Evolutionary conservation across 1,140 invertebrate genomes (phyloP).

Genomic region (Drosophila novamexicana): DNA sequence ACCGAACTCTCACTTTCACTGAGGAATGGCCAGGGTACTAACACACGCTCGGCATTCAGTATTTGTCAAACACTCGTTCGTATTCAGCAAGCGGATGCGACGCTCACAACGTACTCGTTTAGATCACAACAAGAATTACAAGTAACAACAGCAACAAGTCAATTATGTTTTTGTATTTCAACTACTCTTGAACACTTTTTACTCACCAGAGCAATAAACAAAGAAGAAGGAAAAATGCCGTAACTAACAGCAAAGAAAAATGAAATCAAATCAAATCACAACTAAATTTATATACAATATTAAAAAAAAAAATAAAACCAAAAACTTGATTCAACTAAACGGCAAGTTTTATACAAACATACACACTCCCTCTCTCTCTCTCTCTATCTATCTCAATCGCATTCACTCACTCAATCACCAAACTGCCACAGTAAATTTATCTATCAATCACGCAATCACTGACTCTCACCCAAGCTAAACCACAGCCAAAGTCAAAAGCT

Average conservation of each 20-base stretch:
- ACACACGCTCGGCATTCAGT: conserved; percentile 38
- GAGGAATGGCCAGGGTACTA: conserved; percentile 40
- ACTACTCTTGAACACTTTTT: conserved; percentile 35
- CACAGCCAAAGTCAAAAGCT: conserved; percentile 32
- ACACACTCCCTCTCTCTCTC: conserved; percentile 4
- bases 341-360: conserved; percentile 38
- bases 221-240: conserved; percentile 9
- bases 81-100: conserved; percentile 35
- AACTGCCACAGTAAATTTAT: conserved; percentile 12
- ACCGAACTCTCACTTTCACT: conserved; percentile 29
- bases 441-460: conserved; percentile 40
- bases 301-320: conserved; percentile 31
- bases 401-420: conserved; percentile 53
- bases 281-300: conserved; percentile 34
- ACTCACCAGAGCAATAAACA: conserved; percentile 4
- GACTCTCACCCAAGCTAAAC: conserved; percentile 44
- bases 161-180: conserved; percentile 28
- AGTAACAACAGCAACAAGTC: conserved; percentile 7
- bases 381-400: conserved; percentile 19
- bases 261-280: conserved; percentile 32
- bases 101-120: conserved; percentile 36
- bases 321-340: conserved; percentile 30
- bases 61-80: conserved; percentile 28
- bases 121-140: conserved; percentile 39
- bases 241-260: conserved; percentile 23